Conservation (phyloP, 92 coral and sea anemone species). For the Pocillopora meandrina region DNA sequence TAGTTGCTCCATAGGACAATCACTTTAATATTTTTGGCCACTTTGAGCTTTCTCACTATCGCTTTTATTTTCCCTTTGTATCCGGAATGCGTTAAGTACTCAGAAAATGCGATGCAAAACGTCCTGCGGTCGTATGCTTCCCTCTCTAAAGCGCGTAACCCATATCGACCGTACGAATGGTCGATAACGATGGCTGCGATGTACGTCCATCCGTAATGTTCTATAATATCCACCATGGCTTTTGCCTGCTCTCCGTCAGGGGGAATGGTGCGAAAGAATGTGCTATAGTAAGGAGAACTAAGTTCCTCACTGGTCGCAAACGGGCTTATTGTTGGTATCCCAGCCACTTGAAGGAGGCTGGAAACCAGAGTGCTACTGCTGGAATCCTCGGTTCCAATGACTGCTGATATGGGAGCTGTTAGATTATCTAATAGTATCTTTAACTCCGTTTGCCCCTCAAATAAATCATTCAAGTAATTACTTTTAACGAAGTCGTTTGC, state of each 20-base stretch:
- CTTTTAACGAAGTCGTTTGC: constrained; percentile 65
- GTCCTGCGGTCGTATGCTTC: constrained; percentile 76
- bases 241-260: constrained; percentile 87
- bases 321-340: constrained; percentile 71
- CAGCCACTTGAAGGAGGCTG: constrained; percentile 72
- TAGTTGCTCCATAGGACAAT: constrained; percentile 81
- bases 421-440: constrained; percentile 26
- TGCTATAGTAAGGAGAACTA: constrained; percentile 67
- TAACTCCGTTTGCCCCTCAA: background rate
- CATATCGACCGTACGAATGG: constrained; percentile 82
- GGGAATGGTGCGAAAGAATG: constrained; percentile 82
- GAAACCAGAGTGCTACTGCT: constrained; percentile 71
- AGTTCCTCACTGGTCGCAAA: constrained; percentile 85
- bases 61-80: constrained; percentile 69
- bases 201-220: constrained; percentile 73
- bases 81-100: constrained; percentile 76
- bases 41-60: constrained; percentile 71
- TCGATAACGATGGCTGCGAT: constrained; percentile 84
- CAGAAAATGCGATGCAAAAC: constrained; percentile 82
- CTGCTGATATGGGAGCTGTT: constrained; percentile 69
- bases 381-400: constrained; percentile 79
- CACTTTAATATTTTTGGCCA: constrained; percentile 66
- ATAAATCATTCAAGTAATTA: constrained; percentile 53
- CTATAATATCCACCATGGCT: constrained; percentile 84
- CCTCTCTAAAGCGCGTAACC: constrained; percentile 78